Percentiles rank a stretch among this genome's conserved stretches.
phyloP scores from a whole-genome alignment of 2,888 invertebrate genomes.

The Escarpia spicata region DNA sequence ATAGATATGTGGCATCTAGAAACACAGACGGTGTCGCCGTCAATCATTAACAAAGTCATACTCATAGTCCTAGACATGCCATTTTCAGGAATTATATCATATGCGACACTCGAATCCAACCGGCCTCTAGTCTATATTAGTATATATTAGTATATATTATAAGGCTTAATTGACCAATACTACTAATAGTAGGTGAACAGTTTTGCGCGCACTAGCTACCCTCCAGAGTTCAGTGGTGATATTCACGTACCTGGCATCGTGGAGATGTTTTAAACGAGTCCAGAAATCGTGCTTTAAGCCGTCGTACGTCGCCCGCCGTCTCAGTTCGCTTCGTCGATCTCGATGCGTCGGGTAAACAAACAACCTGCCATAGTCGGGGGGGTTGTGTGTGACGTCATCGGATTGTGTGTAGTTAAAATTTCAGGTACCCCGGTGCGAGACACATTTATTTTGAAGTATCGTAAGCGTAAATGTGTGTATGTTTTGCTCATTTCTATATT shows the following conservation, averaged over 20 bases:
- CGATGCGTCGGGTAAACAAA: neutral
- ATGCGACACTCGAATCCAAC: too few species aligned
- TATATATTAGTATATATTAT: too few species aligned
- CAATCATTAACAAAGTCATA: neutral
- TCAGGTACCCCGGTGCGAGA: neutral
- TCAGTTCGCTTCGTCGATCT: neutral
- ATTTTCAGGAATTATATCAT: too few species aligned
- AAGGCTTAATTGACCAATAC: neutral
- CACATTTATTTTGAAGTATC: neutral
- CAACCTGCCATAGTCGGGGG: neutral
- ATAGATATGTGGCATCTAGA: too few species aligned
- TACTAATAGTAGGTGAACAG: too few species aligned
- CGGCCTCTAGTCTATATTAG: too few species aligned
- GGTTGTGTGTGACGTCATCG: neutral
- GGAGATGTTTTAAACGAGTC: neutral
- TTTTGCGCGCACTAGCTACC: neutral
- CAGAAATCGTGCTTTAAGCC: neutral
- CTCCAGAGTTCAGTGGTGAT: neutral
- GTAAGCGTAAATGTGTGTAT: neutral
- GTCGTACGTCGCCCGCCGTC: neutral
- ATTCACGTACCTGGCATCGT: neutral
- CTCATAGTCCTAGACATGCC: neutral
- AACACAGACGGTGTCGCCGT: too few species aligned
- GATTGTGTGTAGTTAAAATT: neutral
- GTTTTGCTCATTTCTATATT: neutral